Conservation (phyloP, 2,797 vertebrate genomes). For the Crenuchus spilurus region DNA sequence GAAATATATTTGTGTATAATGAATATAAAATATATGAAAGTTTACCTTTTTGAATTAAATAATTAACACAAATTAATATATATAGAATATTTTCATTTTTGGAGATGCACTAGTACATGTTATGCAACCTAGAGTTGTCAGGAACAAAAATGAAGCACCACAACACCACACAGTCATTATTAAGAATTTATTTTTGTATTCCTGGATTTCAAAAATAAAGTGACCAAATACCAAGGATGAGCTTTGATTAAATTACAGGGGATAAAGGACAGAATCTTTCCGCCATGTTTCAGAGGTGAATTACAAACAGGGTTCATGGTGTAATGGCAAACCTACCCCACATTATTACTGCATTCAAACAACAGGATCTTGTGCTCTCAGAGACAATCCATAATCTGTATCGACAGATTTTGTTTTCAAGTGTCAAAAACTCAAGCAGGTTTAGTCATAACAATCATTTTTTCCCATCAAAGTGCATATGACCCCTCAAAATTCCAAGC, state of each 20-base stretch:
- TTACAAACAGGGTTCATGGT: slow-evolving; percentile 21
- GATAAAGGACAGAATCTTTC: not conserved
- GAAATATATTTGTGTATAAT: too few species aligned
- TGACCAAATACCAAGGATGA: slow-evolving; percentile 11
- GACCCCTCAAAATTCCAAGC: slow-evolving; percentile 14
- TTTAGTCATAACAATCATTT: slow-evolving; percentile 24
- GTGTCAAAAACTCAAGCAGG: slow-evolving; percentile 1
- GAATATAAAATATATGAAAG: too few species aligned
- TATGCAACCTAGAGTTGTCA: not conserved
- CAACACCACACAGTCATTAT: not conserved
- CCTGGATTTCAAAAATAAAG: slow-evolving; percentile 39
- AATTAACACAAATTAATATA: too few species aligned
- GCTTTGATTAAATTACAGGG: not conserved
- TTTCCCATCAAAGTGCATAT: slow-evolving; percentile 39
- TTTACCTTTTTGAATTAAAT: too few species aligned
- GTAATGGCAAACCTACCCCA: slow-evolving; percentile 20
- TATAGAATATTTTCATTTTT: too few species aligned
- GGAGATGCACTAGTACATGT: not conserved
- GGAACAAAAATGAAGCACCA: not conserved
- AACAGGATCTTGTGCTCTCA: slow-evolving; percentile 17
- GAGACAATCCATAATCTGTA: slow-evolving; percentile 3
- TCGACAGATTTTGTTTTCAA: slow-evolving; percentile 1
- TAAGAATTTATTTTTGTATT: slow-evolving; percentile 14
- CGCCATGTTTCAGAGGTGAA: slow-evolving; percentile 3
- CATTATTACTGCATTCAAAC: slow-evolving; percentile 27